Base-by-base conservation (phyloP, 2,113 vertebrate species). In the Bathybates hornii region DNA sequence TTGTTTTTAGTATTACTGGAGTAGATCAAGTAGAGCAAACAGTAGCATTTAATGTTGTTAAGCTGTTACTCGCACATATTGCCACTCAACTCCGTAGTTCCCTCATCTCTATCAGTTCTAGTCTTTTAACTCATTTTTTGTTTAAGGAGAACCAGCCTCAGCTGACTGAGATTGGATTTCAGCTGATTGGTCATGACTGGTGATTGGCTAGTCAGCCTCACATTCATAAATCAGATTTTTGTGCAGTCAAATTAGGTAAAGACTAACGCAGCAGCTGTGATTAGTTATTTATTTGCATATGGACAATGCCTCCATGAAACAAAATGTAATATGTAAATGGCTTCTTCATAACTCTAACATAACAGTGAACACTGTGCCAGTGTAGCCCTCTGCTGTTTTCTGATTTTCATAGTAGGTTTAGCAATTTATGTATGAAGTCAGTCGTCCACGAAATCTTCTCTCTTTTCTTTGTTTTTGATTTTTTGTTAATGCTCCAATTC, bases 231-330 rank as follows among this genome's bases (percentile, higher is more conserved):
- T 73, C 66, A 16, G 66, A 73, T 45, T 73, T 66, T 48, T 48
- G 14, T 11, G 68, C n/a, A 3, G 66, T 73, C 66, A 73, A 61
- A 61, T 61, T 61, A 61, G 57, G 8, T 61, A 32, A 43, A 45
- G 38, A 45, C 21, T 73, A 36, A 63, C 1, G 36, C 36, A 73
- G 38, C 21, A 73, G 66, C 38, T 71, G n/a, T 43, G n/a, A 71
- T 71, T 43, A 38, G n/a, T 71, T 73, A 73, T 73, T 73, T 43
- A 73, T 73, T 43, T 27, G 38, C 38, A 43, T 24, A 71, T 43
- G 38, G 21, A 16, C 43, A 71, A 71, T 45, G 32, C 6, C 1
- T 68, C 36, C 63, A 41, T 68, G n/a, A 68, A 68, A 68, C 19
- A 68, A 68, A 68, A 41, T 68, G 63, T 21, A 24, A 71, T 27